These are phyloP conservation scores for Grammatotria lemairii DNA, from an alignment of 2,113 vertebrate genomes.

Conservation along the genomic window DNA sequence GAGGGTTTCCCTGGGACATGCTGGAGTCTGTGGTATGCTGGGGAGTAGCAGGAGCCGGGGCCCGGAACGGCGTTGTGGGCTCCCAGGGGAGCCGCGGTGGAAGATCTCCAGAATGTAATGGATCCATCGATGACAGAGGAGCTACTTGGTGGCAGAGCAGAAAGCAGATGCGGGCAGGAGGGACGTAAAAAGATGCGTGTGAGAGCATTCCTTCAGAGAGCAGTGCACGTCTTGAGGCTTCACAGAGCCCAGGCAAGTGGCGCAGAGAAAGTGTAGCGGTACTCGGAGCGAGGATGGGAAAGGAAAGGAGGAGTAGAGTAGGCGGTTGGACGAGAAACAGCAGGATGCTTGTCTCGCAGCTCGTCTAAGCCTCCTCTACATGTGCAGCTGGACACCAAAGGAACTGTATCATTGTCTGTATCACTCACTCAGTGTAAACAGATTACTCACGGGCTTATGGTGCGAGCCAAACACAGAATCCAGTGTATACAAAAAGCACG, in stretches of 20 bases:
- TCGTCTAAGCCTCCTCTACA: conserved; percentile 14
- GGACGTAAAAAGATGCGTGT: conserved; percentile 2
- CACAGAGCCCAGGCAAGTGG: background rate
- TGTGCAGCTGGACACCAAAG: conserved; percentile 56
- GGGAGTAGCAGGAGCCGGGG: conserved; percentile 29
- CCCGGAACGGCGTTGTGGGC: conserved; percentile 15
- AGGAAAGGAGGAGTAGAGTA: background rate
- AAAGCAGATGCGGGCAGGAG: conserved; percentile 18
- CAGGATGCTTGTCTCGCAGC: conserved; percentile 26
- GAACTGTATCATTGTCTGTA: conserved; percentile 30
- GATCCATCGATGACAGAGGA: conserved; percentile 16
- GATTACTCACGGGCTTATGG: conserved; percentile 29
- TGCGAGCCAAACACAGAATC: conserved; percentile 38
- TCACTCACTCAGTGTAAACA: conserved; percentile 58
- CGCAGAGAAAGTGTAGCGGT: background rate
- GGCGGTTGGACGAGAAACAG: conserved; percentile 27
- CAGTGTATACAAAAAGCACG: conserved; percentile 46
- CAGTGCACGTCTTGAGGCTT: conserved; percentile 17
- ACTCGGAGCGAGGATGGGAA: background rate
- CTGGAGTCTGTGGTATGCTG: conserved; percentile 48
- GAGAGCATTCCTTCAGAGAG: conserved; percentile 17
- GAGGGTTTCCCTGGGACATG: conserved; percentile 35
- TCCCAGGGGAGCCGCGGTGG: conserved; percentile 39
- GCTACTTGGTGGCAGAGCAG: conserved; percentile 19
- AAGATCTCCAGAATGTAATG: conserved; percentile 46